Conservation (phyloP, 2,888 invertebrate species). For the Xiphydria camelus region DNA sequence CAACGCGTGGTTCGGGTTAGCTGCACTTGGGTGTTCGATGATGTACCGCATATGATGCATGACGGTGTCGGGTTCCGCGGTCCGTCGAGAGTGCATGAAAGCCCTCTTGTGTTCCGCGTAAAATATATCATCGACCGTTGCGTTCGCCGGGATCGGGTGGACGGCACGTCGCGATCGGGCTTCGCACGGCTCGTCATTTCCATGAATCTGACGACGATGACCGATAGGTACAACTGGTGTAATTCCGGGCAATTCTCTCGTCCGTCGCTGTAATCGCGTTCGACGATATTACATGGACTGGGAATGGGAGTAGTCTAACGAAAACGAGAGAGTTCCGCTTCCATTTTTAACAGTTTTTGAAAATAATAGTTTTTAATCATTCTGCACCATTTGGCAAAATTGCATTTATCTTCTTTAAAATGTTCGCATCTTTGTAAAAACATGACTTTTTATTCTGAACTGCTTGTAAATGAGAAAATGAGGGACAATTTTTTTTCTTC, state of each 20-base stretch:
- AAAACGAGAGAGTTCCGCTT: too few species aligned
- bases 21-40: constrained; percentile 39
- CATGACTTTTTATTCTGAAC: not conserved
- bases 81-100: constrained; percentile 35
- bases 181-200: not conserved
- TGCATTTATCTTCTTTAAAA: not conserved
- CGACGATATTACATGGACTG: constrained; percentile 1
- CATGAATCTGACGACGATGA: not conserved
- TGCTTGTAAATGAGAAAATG: too few species aligned
- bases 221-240: too few species aligned
- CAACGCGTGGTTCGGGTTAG: constrained; percentile 39
- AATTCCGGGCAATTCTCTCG: constrained; percentile 16
- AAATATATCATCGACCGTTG: too few species aligned
- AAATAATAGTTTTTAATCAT: not conserved
- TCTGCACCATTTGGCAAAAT: not conserved
- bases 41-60: constrained; percentile 43
- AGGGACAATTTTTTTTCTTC: too few species aligned
- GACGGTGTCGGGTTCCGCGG: constrained; percentile 41
- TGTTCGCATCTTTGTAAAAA: not conserved
- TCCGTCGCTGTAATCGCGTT: constrained; percentile 10
- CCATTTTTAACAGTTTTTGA: too few species aligned
- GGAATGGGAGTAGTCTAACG: too few species aligned
- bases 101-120: constrained; percentile 41
- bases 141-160: constrained; percentile 9
- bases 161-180: too few species aligned